phyloP scores from a whole-genome alignment of 2,797 vertebrate species.

The Basileuterus tristriatus region DNA sequence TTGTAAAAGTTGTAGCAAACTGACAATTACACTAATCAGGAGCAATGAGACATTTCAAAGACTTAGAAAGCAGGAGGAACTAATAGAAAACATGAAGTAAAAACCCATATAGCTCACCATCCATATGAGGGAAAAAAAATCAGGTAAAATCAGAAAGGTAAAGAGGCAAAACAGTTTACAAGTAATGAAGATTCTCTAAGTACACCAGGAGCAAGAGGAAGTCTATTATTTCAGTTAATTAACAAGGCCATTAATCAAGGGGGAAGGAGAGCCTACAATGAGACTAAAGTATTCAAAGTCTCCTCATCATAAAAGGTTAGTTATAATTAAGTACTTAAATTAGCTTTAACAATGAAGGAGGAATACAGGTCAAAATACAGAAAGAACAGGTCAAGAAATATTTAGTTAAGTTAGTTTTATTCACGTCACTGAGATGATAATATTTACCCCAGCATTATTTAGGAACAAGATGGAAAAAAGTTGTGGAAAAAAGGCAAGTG shows the following conservation, averaged over 20 bases:
- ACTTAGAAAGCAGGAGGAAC: not conserved
- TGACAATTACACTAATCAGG: not conserved
- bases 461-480: not conserved
- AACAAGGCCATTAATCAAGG: not conserved
- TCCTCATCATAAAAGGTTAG: not conserved
- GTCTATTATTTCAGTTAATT: not conserved
- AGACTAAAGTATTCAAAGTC: not conserved
- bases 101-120: not conserved
- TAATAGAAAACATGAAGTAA: not conserved
- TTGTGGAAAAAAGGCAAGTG: not conserved
- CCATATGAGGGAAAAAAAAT: not conserved
- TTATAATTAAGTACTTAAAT: not conserved
- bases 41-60: not conserved
- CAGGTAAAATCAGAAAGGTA: not conserved
- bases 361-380: conserved; percentile 18
- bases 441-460: not conserved
- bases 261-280: not conserved
- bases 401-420: not conserved
- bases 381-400: not conserved
- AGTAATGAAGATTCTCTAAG: not conserved
- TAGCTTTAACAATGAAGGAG: not conserved
- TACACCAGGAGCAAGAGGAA: not conserved
- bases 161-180: not conserved
- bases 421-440: not conserved
- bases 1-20: not conserved